These are phyloP conservation scores for Motacilla tschutschensis DNA, from an alignment of 2,113 vertebrate genomes.

Conservation along the genomic window DNA sequence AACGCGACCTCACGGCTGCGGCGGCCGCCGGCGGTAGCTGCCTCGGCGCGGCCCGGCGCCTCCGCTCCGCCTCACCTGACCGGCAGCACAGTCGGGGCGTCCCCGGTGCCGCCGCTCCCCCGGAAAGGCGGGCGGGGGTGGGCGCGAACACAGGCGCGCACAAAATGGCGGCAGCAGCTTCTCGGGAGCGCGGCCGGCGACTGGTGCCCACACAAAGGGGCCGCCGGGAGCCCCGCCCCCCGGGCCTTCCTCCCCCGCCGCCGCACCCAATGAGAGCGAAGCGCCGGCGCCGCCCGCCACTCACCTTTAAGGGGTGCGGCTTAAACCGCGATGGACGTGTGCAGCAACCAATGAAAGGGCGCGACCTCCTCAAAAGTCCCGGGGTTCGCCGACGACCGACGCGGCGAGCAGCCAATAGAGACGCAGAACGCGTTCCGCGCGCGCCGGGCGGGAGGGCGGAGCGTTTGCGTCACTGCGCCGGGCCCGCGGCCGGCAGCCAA, in stretches of 20 bases:
- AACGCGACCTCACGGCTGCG: conserved; percentile 56
- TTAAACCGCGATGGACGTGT: not conserved
- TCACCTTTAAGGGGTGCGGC: not conserved
- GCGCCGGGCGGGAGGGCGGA: not conserved
- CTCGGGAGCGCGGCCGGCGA: conserved; percentile 47
- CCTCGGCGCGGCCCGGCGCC: conserved; percentile 26
- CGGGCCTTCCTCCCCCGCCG: not conserved
- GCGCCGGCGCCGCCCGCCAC: not conserved
- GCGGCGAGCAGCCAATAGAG: not conserved
- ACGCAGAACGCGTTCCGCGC: accelerated
- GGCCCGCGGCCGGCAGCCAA: not conserved
- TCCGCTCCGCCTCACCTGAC: conserved; percentile 26
- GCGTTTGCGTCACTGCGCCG: not conserved
- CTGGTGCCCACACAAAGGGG: conserved; percentile 78
- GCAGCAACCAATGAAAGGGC: not conserved
- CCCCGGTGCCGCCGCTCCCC: conserved; percentile 39
- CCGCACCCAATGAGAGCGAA: not conserved
- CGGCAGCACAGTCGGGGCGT: conserved; percentile 22
- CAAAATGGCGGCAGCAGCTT: conserved; percentile 57
- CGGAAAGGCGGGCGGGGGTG: conserved; percentile 43
- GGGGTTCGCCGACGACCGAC: not conserved
- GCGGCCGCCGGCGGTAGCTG: conserved; percentile 44
- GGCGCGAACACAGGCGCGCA: conserved; percentile 40
- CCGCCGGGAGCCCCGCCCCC: conserved; percentile 56
- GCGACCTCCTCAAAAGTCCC: not conserved